A percentile compares a stretch with the other conserved stretches of the same genome.
These are phyloP conservation scores for Synanthedon vespiformis DNA, from an alignment of 2,888 invertebrate species.

Conservation along the genomic window DNA sequence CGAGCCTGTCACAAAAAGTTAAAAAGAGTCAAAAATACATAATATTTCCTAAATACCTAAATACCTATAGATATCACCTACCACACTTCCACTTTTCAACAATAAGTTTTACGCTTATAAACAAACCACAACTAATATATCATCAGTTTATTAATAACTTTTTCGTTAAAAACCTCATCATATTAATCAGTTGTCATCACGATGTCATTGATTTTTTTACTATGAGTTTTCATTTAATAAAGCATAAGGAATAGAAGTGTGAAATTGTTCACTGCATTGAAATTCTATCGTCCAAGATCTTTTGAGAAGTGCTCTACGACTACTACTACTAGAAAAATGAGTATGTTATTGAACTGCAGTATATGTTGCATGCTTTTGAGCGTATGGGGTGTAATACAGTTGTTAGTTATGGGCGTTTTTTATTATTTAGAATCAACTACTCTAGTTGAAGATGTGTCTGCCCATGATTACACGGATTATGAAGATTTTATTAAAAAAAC, in stretches of 20 bases:
- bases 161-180: no score
- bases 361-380: neutral
- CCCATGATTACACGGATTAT: neutral
- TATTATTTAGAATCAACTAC: neutral
- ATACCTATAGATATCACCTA: no score
- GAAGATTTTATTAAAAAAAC: neutral
- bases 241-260: neutral
- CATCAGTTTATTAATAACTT: no score
- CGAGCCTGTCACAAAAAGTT: no score
- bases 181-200: no score
- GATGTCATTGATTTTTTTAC: no score
- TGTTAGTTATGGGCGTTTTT: neutral
- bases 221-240: slow-evolving; percentile 4
- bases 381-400: neutral
- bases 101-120: no score
- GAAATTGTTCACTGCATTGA: neutral
- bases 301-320: no score
- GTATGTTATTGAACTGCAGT: neutral
- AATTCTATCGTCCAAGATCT: neutral
- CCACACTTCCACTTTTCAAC: no score
- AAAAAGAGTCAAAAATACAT: no score
- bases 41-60: no score
- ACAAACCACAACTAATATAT: no score
- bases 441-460: neutral
- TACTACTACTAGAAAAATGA: neutral